phyloP scores from a whole-genome alignment of 2,113 vertebrate species.

The Corapipo altera region DNA sequence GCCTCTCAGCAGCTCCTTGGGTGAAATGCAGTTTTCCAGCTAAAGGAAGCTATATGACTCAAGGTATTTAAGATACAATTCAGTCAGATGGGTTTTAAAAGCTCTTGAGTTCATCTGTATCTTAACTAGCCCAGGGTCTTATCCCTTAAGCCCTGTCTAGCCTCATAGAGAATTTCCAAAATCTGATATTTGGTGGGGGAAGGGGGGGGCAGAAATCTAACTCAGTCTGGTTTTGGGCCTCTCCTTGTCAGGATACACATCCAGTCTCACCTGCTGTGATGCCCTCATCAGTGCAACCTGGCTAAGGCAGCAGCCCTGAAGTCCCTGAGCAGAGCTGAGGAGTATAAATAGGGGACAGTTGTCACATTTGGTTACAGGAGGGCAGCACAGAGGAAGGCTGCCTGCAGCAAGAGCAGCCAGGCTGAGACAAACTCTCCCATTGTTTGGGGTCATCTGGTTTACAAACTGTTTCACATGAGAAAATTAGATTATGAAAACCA shows the following conservation, averaged over 20 bases:
- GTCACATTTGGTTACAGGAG: background rate
- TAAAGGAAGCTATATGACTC: background rate
- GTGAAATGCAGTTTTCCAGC: background rate
- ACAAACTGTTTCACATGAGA: conserved; percentile 63
- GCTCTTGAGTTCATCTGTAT: background rate
- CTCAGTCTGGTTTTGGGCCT: background rate
- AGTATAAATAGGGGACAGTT: background rate
- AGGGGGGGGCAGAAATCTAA: background rate
- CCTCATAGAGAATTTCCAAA: background rate
- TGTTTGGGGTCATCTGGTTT: conserved; percentile 61
- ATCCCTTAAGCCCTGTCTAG: background rate
- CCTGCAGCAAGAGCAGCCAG: conserved; percentile 6
- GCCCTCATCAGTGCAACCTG: background rate
- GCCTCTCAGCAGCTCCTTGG: background rate
- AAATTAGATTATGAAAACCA: conserved; percentile 54
- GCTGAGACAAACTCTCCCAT: conserved; percentile 31
- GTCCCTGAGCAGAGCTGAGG: background rate
- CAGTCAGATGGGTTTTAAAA: background rate
- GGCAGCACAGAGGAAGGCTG: background rate
- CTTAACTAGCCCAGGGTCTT: background rate
- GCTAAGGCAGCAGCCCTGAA: background rate
- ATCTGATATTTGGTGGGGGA: background rate
- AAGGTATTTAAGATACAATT: background rate
- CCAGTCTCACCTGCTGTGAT: background rate
- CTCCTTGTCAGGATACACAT: background rate